Evolutionary conservation across 2,113 vertebrate species (phyloP), one percentile per base, ranked within the genome.

Genomic region (Zeus faber): DNA sequence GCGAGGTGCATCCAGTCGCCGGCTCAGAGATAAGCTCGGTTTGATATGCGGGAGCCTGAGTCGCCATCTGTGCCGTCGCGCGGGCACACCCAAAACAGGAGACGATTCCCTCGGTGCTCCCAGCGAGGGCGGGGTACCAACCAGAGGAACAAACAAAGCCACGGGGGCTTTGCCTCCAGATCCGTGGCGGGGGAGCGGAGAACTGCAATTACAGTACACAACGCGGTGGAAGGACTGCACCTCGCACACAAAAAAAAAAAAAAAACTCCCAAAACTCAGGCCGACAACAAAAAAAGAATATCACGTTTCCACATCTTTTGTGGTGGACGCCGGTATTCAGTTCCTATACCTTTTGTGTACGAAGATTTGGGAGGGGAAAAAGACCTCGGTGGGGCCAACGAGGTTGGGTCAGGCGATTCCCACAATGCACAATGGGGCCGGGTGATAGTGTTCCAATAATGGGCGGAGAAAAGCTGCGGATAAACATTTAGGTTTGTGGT

Each of bases 31-130:
- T 63, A 70, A 70, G 67, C 55, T 50, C 45, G 47, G 70, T 64
- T 68, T 58, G 64, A 62, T 51, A 45, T 18, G 72, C 52, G 54
- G 54, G 48, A 39, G 65, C 70, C 52, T 45, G 43, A 59, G 41
- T 49, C 8, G 31, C 81, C 85, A 83, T 83, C 79, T 87, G 81
- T 56, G 64, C 17, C 13, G 49, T 58, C 39, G 55, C 54, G 48
- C 39, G 72, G 77, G 63, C 74, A 78, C 79, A 75, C 81, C 79
- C 85, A 70, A 72, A 78, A 66, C 70, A 82, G 76, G 77, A 67
- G 67, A 81, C 82, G 65, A 79, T 66, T 75, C 67, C 74, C 67
- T 50, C 45, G 72, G 58, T 11, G 54, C 76, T 74, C 54, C 39
- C 59, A 63, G 67, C 52, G 50, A 43, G 74, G 70, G 71, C 1